Percentiles rank a stretch among this genome's conserved stretches.
phyloP scores from a whole-genome alignment of 2,113 vertebrate species.

The Donacobius atricapilla region DNA sequence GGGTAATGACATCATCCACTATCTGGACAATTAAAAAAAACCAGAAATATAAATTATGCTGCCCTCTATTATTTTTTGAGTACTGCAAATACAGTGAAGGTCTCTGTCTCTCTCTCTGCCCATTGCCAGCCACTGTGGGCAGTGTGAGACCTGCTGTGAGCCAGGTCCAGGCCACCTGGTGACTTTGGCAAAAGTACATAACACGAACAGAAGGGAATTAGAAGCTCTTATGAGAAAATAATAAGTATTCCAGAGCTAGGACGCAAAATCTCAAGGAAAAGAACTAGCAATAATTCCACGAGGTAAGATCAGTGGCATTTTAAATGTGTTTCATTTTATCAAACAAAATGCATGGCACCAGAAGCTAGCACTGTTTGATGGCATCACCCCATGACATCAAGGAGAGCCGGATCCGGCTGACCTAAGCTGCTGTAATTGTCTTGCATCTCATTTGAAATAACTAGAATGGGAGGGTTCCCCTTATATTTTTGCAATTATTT shows the following conservation, averaged over 20 bases:
- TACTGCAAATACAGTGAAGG: background rate
- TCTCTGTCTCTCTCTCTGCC: background rate
- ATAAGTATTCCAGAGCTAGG: background rate
- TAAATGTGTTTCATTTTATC: background rate
- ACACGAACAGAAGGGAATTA: background rate
- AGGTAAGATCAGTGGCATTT: background rate
- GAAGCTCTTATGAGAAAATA: background rate
- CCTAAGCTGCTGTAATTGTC: background rate
- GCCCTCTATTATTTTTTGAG: background rate
- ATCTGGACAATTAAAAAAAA: fast-evolving
- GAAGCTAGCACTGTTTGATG: background rate
- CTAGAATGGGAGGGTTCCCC: fast-evolving
- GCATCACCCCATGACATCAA: background rate
- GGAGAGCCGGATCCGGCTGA: background rate
- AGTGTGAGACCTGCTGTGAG: background rate
- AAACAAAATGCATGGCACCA: background rate
- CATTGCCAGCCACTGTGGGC: background rate
- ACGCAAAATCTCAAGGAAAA: background rate
- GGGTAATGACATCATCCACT: background rate
- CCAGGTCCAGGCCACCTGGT: fast-evolving
- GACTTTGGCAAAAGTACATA: background rate
- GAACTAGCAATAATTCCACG: background rate
- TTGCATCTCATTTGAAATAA: background rate
- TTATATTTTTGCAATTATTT: background rate
- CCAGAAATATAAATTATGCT: fast-evolving